Base-by-base conservation (phyloP, 2,888 invertebrate species). In the Siphonodentalium dalli region DNA sequence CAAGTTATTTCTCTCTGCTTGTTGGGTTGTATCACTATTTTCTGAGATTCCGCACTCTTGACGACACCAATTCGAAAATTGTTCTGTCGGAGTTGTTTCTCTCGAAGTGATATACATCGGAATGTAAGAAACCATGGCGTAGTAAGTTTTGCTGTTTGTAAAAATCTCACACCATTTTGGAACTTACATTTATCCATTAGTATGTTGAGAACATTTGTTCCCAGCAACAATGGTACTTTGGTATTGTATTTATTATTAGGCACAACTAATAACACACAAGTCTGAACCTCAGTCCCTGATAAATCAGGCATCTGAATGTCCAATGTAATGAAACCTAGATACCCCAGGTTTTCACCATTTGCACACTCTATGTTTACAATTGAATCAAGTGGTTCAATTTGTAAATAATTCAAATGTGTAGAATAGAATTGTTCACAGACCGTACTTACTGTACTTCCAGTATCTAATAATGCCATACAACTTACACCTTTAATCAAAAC, bases 71-170 rank as follows among this genome's bases (percentile, higher is more conserved):
- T 13, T 29, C 38, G 28, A 5, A 21, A 8, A 11, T 29, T 33
- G 23, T 31, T 31, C 11, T 15, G 37, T 11, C 33, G n/a, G 8
- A 44, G 18, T 21, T 44, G 37, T 6, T n/a, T 45, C 27, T 51
- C 45, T 31, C 38, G 43, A 9, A 49, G 41, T 3, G 18, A 24
- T 2, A 38, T 31, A 8, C 31, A 15, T 18, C 44, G 23, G 24
- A 53, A 46, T 15, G 41, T 26, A 29, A 28, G 8, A 28, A 34
- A 51, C 45, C 51, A 51, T 33, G 38, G 33, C 40, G 39, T 44
- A 6, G 37, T 38, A 8, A 46, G 31, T 7, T 42, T 34, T 1
- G 42, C 41, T 26, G n/a, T 40, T 21, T 35, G 42, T 9, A 47
- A 24, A 42, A 31, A 46, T 35, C 35, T 46, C 4, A 27, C 28